A percentile compares a stretch with the other conserved stretches of the same genome.
Conservation (phyloP, 2,888 invertebrate genomes). For the Eristalinus aeneus region DNA sequence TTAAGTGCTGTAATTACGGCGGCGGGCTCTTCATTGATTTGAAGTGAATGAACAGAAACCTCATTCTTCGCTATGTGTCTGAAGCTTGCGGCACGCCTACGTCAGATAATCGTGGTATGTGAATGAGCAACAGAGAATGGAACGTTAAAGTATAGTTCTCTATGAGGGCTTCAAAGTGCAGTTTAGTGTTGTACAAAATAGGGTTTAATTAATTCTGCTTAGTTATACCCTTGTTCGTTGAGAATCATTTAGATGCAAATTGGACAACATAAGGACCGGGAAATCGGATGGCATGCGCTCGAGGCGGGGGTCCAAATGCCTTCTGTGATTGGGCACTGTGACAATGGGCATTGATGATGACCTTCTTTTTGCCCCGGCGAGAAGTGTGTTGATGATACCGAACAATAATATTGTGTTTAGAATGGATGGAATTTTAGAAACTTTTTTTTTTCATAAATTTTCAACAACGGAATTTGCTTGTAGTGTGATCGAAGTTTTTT, state of each 20-base stretch:
- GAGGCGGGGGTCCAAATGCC: conserved; percentile 27
- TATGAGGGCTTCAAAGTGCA: conserved; percentile 50
- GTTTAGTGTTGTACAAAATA: conserved; percentile 64
- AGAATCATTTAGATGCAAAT: conserved; percentile 63
- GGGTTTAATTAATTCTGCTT: conserved; percentile 57
- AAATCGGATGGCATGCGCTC: conserved; percentile 4
- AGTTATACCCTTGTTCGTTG: conserved; percentile 20
- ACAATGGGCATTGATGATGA: conserved; percentile 14
- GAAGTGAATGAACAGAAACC: conserved; percentile 46
- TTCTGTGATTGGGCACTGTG: conserved; percentile 11
- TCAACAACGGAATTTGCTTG: background rate
- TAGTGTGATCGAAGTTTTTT: background rate
- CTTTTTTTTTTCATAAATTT: background rate
- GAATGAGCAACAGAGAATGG: background rate
- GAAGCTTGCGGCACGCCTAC: conserved; percentile 35
- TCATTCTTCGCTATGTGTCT: background rate
- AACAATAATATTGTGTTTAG: conserved; percentile 18
- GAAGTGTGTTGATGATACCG: background rate
- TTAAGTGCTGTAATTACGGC: conserved; percentile 60
- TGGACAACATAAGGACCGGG: conserved; percentile 17
- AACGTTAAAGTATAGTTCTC: conserved; percentile 7
- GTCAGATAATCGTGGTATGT: background rate
- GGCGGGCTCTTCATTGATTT: conserved; percentile 62
- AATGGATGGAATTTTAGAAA: conserved; percentile 3
- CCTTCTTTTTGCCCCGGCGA: background rate